phyloP scores from a whole-genome alignment of 64 coral and sea anemone genomes.

The Actinia equina region DNA sequence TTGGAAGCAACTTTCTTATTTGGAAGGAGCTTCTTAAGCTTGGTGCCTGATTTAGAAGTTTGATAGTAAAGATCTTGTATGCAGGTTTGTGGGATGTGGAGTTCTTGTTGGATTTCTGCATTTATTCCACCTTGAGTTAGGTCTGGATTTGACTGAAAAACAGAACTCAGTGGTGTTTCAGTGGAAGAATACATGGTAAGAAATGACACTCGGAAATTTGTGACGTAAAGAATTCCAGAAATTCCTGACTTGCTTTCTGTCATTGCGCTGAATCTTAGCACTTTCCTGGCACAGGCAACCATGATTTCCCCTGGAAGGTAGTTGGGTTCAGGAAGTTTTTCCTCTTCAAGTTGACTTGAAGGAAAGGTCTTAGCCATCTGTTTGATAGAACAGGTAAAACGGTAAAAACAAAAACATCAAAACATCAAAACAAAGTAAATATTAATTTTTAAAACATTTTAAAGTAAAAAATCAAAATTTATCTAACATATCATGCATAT shows the following conservation, averaged over 20 bases:
- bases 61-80: constrained; percentile 76
- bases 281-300: constrained; percentile 72
- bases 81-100: constrained; percentile 87
- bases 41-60: constrained; percentile 57
- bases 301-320: constrained; percentile 91
- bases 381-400: neutral
- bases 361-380: neutral
- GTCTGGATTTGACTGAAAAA: constrained; percentile 98
- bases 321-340: constrained; percentile 58
- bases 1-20: constrained; percentile 65
- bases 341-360: constrained; percentile 3
- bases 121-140: constrained; percentile 76
- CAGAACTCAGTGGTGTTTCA: constrained; percentile 70
- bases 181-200: constrained; percentile 62
- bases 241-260: constrained; percentile 88
- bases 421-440: neutral
- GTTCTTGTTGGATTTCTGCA: constrained; percentile 79
- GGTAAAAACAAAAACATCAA: neutral
- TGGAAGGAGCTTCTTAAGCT: constrained; percentile 72
- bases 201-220: constrained; percentile 93
- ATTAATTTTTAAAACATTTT: neutral
- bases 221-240: constrained; percentile 89
- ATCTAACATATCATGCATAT: too few species aligned
- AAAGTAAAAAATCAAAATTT: too few species aligned
- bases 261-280: constrained; percentile 92